Evolutionary conservation across 53 echinoderm and acorn worm genomes (phyloP).

Genomic region (Stichopus horrens): DNA sequence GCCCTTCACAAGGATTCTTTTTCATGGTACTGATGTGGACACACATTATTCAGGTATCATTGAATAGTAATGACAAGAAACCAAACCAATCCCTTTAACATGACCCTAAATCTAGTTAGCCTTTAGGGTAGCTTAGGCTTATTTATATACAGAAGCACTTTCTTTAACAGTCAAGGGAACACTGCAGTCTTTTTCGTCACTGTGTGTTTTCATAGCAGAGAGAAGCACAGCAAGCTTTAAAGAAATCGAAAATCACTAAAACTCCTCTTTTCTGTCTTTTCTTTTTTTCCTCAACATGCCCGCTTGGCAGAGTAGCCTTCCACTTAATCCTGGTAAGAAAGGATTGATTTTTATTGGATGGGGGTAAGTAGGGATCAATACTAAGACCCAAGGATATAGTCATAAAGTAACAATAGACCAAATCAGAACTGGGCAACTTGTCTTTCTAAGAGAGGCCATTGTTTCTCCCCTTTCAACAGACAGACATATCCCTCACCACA

Average conservation of each 20-base stretch:
- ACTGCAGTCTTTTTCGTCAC: not conserved
- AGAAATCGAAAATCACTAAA: too few species aligned
- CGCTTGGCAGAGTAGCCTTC: not conserved
- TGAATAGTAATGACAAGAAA: not conserved
- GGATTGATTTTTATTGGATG: constrained; percentile 23
- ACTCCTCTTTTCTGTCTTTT: too few species aligned
- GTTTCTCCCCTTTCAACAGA: too few species aligned
- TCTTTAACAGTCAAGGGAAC: not conserved
- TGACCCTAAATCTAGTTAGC: constrained; percentile 20
- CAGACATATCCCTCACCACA: too few species aligned
- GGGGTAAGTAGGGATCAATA: not conserved
- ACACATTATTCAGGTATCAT: too few species aligned
- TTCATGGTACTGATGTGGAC: too few species aligned
- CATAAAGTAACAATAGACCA: constrained; percentile 14
- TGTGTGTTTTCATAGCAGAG: too few species aligned
- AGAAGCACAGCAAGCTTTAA: too few species aligned
- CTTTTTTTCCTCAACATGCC: too few species aligned
- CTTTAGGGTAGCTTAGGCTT: constrained; percentile 34
- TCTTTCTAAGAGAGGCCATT: not conserved
- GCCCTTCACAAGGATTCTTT: too few species aligned
- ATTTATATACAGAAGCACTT: not conserved
- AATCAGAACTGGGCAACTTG: not conserved
- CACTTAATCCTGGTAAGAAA: constrained; percentile 2
- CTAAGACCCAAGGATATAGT: constrained; percentile 23
- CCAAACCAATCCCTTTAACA: constrained; percentile 1